Percentiles rank a stretch among this genome's conserved stretches.
Conservation (phyloP, 2,797 vertebrate genomes). For the Scleropages formosus region DNA sequence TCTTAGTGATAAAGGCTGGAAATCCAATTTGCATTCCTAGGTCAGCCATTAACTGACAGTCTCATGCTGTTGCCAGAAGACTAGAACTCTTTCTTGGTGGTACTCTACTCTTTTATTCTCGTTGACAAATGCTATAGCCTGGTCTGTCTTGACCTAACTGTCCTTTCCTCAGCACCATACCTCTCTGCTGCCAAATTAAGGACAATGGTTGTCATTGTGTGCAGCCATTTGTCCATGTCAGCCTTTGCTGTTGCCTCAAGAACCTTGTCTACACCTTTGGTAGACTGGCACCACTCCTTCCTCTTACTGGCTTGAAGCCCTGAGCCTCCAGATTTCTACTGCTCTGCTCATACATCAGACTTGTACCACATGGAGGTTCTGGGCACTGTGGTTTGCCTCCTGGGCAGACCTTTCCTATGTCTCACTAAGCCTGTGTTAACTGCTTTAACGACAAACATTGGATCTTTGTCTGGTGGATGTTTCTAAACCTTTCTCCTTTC, state of each 20-base stretch:
- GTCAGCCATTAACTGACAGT: no score
- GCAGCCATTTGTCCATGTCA: not conserved
- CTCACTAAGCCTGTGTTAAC: no score
- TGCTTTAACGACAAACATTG: no score
- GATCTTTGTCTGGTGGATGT: no score
- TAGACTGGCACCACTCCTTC: not conserved
- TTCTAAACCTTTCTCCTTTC: no score
- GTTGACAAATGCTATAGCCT: no score
- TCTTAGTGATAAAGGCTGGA: no score
- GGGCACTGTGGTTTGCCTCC: not conserved
- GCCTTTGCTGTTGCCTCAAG: conserved; percentile 5
- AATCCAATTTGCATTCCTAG: no score
- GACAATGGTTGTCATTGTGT: not conserved
- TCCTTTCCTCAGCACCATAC: not conserved
- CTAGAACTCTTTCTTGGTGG: no score
- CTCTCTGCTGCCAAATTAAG: not conserved
- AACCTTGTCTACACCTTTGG: not conserved
- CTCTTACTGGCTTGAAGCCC: conserved; percentile 5
- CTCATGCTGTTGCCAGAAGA: no score
- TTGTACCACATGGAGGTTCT: not conserved
- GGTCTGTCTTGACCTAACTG: no score
- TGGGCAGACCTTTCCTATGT: not conserved
- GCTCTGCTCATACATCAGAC: not conserved
- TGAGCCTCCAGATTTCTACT: not conserved
- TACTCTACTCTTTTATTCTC: no score